Evolutionary conservation across 1,140 invertebrate genomes (phyloP).

Genomic region (Parasteatoda tepidariorum): DNA sequence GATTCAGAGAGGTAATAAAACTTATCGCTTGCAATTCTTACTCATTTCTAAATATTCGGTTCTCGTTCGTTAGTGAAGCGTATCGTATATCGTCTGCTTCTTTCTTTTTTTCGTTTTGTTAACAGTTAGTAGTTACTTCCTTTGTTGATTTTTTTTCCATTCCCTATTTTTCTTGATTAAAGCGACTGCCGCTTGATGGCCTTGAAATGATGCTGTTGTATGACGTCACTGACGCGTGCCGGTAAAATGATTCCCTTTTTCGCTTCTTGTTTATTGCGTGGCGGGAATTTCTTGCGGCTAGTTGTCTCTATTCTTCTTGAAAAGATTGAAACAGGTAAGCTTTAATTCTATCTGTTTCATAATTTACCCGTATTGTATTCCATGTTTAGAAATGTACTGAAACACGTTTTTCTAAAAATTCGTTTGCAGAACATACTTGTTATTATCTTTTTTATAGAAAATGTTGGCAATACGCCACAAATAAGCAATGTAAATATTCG

Average conservation of each 20-base stretch:
- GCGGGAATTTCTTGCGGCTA: constrained; percentile 17
- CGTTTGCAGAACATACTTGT: no score
- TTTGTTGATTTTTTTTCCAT: background rate
- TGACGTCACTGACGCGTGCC: constrained; percentile 6
- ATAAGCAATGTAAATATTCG: no score
- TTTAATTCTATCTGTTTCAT: background rate
- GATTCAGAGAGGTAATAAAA: no score
- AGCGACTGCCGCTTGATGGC: constrained; percentile 15
- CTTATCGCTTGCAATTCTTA: no score
- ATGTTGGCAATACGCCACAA: no score
- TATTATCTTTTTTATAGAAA: no score
- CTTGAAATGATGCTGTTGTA: background rate
- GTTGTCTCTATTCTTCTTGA: background rate
- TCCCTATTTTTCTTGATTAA: no score
- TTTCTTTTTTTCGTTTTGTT: no score
- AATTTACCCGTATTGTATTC: background rate
- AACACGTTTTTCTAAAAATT: background rate
- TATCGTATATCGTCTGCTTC: no score
- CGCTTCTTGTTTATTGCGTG: background rate
- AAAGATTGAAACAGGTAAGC: background rate
- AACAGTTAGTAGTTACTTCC: no score
- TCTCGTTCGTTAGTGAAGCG: no score
- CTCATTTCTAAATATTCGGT: no score
- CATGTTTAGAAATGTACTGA: background rate
- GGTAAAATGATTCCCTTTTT: background rate